phyloP scores from a whole-genome alignment of 2,113 vertebrate species.

The Chaetura pelagica region DNA sequence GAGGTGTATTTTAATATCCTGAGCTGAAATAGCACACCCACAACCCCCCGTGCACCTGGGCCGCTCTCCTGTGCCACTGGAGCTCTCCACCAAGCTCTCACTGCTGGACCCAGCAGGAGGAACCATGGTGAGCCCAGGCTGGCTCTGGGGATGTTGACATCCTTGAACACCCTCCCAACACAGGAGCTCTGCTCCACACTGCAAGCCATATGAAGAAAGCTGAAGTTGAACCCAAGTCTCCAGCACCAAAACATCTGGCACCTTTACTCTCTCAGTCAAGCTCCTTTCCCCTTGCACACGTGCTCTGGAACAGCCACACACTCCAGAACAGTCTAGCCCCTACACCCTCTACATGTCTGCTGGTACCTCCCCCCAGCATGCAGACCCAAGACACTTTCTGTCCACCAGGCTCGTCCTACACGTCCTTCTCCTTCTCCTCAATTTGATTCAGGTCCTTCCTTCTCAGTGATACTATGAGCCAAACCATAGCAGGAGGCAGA shows the following conservation, averaged over 20 bases:
- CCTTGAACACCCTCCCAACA: accelerated
- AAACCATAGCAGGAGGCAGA: not conserved
- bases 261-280: not conserved
- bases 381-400: not conserved
- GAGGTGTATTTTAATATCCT: not conserved
- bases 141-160: too few relatives aligned
- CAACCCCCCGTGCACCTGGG: accelerated
- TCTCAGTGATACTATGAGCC: not conserved
- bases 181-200: not conserved
- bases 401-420: not conserved
- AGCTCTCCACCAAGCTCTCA: too few relatives aligned
- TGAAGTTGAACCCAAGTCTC: not conserved
- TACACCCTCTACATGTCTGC: accelerated
- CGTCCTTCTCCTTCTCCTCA: not conserved
- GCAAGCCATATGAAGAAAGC: not conserved
- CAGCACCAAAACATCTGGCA: not conserved
- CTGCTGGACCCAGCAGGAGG: too few relatives aligned
- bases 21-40: not conserved
- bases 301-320: accelerated
- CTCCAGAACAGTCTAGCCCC: not conserved
- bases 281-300: not conserved
- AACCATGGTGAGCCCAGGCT: not conserved
- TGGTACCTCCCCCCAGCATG: accelerated
- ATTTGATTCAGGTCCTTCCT: not conserved
- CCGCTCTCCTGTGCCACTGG: not conserved